Evolutionary conservation across 1,140 invertebrate species (phyloP), one percentile per base, ranked within the genome.

Genomic region (Drosophila virilis): DNA sequence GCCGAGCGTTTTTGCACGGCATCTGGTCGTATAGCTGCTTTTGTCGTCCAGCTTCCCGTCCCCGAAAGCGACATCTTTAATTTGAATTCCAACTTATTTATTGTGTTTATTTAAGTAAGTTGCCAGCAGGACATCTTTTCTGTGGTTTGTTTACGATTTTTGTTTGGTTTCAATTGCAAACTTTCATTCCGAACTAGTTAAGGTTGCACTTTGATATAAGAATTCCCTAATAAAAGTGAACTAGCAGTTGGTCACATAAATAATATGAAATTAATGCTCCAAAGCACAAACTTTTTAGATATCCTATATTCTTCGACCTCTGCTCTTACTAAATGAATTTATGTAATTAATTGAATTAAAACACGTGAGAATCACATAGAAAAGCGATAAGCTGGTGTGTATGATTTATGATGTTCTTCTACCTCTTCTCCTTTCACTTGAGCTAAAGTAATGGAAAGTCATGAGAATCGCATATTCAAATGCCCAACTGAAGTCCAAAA

Each of bases 81-180:
- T 86, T 88, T 88, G 65, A 86, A 86, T 88, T 70, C 58, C 58
- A 46, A 67, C 55, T 69, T 76, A 85, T 86, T 82, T 75, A 78
- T 86, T 35, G 66, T 59, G 33, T 38, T 71, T 51, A 68, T 48
- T 65, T 73, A n/a, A 45, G 61, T 51, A 28, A 43, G 52, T 65
- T 65, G 43, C 12, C 51, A 55, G n/a, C 43, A 37, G 15, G 13
- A 35, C 32, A 28, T 12, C 35, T 15, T 62, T 62, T 52, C 9
- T 51, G 42, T 40, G 46, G 22, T 42, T 62, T 40, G 35, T 17
- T 33, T 40, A 32, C 32, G 35, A 17, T n/a, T 42, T 33, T 61
- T 61, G 59, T 61, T 50, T 61, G 59, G 61, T 22, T 71, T 46
- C 28, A 28, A 33, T 33, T 71, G 46, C 9, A 68, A 68, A 55